Evolutionary conservation across 2,113 vertebrate species (phyloP).

Genomic region (Eidolon helvum): DNA sequence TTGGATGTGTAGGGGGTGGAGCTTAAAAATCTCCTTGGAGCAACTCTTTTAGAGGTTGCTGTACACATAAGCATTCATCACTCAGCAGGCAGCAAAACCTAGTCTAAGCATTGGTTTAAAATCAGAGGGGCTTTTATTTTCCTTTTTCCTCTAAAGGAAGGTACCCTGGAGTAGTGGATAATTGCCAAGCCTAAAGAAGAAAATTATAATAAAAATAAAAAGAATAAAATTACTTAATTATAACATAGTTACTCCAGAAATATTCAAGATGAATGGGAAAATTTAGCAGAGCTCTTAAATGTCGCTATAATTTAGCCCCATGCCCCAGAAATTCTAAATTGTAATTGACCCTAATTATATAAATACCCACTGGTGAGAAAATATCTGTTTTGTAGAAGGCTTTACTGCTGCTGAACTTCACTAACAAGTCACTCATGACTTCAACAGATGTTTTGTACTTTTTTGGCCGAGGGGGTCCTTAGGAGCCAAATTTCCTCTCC

Average conservation of each 20-base stretch:
- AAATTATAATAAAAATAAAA: slow-evolving; percentile 71
- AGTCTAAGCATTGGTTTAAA: neutral
- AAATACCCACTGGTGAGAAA: neutral
- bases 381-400: neutral
- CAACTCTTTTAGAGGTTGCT: slow-evolving; percentile 61
- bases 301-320: slow-evolving; percentile 42
- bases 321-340: slow-evolving; percentile 45
- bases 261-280: slow-evolving; percentile 19
- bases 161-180: neutral
- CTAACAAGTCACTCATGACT: slow-evolving; percentile 44
- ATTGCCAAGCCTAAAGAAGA: slow-evolving; percentile 13
- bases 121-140: neutral
- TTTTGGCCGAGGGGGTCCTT: slow-evolving; percentile 29
- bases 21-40: slow-evolving; percentile 52
- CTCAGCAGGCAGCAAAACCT: slow-evolving; percentile 23
- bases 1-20: neutral
- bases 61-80: slow-evolving; percentile 61
- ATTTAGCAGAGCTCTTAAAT: slow-evolving; percentile 64
- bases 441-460: slow-evolving; percentile 51
- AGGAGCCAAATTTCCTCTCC: slow-evolving; percentile 53
- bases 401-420: neutral
- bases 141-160: neutral
- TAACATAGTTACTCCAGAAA: slow-evolving; percentile 26
- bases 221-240: slow-evolving; percentile 42
- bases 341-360: slow-evolving; percentile 63